A percentile compares a stretch with the other conserved stretches of the same genome.
phyloP scores from a whole-genome alignment of 2,888 invertebrate genomes.

The Mesochorus sp. region DNA sequence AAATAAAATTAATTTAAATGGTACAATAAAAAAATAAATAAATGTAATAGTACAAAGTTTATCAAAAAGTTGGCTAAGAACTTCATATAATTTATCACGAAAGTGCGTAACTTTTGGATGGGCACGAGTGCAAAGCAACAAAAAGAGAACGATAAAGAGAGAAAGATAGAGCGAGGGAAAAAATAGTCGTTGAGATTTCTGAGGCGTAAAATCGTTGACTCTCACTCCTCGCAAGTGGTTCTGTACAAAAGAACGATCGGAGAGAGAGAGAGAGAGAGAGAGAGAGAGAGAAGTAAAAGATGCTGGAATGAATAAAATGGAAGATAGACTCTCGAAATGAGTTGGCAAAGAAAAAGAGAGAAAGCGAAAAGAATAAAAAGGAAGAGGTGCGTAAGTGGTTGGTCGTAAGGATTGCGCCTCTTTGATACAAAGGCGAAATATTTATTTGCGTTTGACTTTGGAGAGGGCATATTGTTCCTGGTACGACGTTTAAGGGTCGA shows the following conservation, averaged over 20 bases:
- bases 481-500: conserved; percentile 55
- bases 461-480: conserved; percentile 61
- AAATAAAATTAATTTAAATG: no score
- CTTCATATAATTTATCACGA: no score
- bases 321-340: conserved; percentile 26
- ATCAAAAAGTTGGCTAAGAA: no score
- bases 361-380: neutral
- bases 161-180: no score
- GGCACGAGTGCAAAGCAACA: conserved; percentile 72
- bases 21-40: no score
- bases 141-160: conserved; percentile 73
- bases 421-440: no score
- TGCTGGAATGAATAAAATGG: neutral
- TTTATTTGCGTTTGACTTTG: conserved; percentile 48
- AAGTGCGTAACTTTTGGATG: neutral
- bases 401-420: no score
- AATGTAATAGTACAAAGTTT: no score
- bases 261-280: conserved; percentile 46
- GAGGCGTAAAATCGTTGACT: conserved; percentile 74
- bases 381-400: no score
- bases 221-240: conserved; percentile 58
- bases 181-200: conserved; percentile 78
- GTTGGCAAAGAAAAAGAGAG: neutral
- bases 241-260: conserved; percentile 55
- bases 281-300: conserved; percentile 32